Evolutionary conservation across 2,113 vertebrate genomes (phyloP).

Genomic region (Microcebus lehilahytsara): DNA sequence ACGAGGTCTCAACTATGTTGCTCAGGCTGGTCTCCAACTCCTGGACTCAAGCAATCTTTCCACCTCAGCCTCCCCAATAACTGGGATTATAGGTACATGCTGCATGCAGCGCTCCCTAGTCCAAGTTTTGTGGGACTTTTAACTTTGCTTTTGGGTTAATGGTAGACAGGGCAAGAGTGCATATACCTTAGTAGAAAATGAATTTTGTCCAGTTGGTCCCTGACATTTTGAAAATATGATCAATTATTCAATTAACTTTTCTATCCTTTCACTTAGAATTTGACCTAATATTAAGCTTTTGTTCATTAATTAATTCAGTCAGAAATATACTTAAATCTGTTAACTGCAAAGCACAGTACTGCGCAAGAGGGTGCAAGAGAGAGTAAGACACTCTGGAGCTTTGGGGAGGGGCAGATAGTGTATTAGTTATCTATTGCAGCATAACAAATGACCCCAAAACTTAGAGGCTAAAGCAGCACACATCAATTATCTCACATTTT

Average conservation of each 20-base stretch:
- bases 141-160: not conserved
- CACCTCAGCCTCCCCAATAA: too few relatives aligned
- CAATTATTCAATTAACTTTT: not conserved
- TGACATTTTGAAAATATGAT: conserved; percentile 31
- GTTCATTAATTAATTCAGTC: not conserved
- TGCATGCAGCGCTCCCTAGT: too few relatives aligned
- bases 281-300: not conserved
- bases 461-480: not conserved
- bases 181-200: not conserved
- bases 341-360: not conserved
- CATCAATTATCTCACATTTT: not conserved
- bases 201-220: not conserved
- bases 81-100: too few relatives aligned
- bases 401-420: not conserved
- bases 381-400: not conserved
- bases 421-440: not conserved
- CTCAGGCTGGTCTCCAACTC: too few relatives aligned
- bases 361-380: not conserved
- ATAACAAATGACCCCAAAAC: not conserved
- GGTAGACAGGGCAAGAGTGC: not conserved
- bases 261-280: conserved; percentile 15
- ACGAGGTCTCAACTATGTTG: too few relatives aligned
- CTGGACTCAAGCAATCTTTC: too few relatives aligned
- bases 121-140: not conserved
- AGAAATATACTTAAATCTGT: not conserved